Evolutionary conservation across 1,140 invertebrate genomes (phyloP).

Genomic region (Zophobas atratus): DNA sequence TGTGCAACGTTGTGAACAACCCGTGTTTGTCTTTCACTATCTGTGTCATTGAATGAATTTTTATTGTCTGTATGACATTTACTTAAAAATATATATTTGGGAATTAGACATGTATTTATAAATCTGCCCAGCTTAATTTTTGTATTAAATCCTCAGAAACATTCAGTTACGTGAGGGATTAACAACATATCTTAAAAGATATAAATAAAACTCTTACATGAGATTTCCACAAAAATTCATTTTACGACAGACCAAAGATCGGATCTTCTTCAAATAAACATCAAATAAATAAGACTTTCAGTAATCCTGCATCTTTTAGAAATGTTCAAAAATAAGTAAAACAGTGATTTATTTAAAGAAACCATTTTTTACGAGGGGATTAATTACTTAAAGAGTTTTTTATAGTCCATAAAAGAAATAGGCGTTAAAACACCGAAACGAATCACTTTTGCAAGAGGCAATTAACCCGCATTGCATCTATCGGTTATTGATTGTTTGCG

Average conservation of each 20-base stretch:
- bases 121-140: too few relatives aligned
- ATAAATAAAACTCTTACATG: constrained; percentile 2
- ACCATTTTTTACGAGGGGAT: background rate
- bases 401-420: background rate
- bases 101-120: too few relatives aligned
- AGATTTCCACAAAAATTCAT: background rate
- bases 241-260: background rate
- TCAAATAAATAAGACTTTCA: constrained; percentile 14
- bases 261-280: constrained; percentile 1
- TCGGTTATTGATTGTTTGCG: constrained; percentile 13
- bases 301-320: background rate
- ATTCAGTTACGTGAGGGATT: too few relatives aligned
- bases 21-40: too few relatives aligned
- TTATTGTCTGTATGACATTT: too few relatives aligned
- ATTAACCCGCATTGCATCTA: background rate
- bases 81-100: too few relatives aligned
- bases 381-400: constrained; percentile 7
- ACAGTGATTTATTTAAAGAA: background rate
- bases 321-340: background rate
- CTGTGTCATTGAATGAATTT: too few relatives aligned
- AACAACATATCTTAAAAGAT: background rate
- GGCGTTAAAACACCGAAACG: background rate
- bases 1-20: too few relatives aligned
- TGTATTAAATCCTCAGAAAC: too few relatives aligned
- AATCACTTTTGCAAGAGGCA: background rate